Base-by-base conservation (phyloP, 2,888 invertebrate genomes). In the Thelaira solivaga region DNA sequence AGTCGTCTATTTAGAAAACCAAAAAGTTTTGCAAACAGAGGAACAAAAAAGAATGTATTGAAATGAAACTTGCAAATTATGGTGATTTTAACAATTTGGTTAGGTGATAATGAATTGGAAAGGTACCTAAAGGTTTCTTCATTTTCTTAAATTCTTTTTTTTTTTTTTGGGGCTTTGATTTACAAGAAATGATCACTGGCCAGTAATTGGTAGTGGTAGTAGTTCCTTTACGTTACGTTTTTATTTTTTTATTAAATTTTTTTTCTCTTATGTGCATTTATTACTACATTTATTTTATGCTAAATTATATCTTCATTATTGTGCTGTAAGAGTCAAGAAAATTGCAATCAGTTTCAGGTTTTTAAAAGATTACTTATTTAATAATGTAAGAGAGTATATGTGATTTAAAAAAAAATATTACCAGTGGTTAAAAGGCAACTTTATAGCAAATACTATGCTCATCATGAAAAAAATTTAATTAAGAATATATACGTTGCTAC, bases 81-180 rank as follows among this genome's bases (percentile, higher is more conserved):
- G 72, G 76, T 80, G 68, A 80, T 80, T 80, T 71, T 68, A 64
- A 41, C 71, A 71, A 71, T 68, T 71, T 72, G 72, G 26, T 57
- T 62, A 76, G 67, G 75, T 75, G 76, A 80, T 79, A 80, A 80
- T 80, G 72, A 80, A 80, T 80, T 80, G 67, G 18, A 57, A 65
- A 71, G 53, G 4, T 73, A 69, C 51, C 77, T 69, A 31, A 59
- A 69, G 67, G 64, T 69, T 45, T 61, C 2, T 65, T 55, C 26
- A 47, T 41, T 41, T 24, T 31, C 26, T 43, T 7, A 1, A 2
- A 24, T 13, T 18, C 2, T 36, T 16, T 24, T 16, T 18, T 0
- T 47, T 45, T 18, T 20, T 16, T 26, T n/a, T 10, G 5, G 8
- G 10, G 31, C 4, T 34, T 20, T 29, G 1, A 2, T 26, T 22